Evolutionary conservation across 2,113 vertebrate genomes (phyloP).

Genomic region (Oriolus oriolus): DNA sequence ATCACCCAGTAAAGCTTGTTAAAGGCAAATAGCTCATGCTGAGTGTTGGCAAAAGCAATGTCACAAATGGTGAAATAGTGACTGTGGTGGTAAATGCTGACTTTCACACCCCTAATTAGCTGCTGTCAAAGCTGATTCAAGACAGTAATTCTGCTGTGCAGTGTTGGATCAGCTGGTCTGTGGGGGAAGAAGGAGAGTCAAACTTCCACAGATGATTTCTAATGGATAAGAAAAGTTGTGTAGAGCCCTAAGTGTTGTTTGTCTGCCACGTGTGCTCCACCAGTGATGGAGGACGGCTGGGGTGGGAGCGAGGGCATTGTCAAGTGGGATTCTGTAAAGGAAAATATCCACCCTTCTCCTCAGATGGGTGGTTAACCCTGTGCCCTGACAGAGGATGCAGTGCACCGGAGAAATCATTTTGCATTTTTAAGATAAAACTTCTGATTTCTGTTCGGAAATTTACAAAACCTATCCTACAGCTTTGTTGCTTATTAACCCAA

Average conservation of each 20-base stretch:
- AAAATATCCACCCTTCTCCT: not conserved
- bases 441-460: not conserved
- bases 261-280: rapidly evolving
- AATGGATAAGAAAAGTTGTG: not conserved
- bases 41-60: not conserved
- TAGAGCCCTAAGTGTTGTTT: not conserved
- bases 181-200: not conserved
- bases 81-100: not conserved
- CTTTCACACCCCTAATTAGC: not conserved
- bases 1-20: not conserved
- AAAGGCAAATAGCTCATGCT: not conserved
- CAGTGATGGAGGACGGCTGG: not conserved
- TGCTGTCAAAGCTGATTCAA: not conserved
- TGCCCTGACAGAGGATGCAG: not conserved
- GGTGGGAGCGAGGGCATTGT: rapidly evolving
- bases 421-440: not conserved
- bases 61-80: not conserved
- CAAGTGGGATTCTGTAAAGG: not conserved
- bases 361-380: not conserved
- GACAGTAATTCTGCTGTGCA: not conserved
- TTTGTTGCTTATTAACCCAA: not conserved
- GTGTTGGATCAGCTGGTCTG: not conserved
- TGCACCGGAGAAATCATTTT: not conserved
- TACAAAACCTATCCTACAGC: not conserved
- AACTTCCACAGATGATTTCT: not conserved